Conservation (phyloP, 2,113 vertebrate species). For the Pseudopipra pipra region DNA sequence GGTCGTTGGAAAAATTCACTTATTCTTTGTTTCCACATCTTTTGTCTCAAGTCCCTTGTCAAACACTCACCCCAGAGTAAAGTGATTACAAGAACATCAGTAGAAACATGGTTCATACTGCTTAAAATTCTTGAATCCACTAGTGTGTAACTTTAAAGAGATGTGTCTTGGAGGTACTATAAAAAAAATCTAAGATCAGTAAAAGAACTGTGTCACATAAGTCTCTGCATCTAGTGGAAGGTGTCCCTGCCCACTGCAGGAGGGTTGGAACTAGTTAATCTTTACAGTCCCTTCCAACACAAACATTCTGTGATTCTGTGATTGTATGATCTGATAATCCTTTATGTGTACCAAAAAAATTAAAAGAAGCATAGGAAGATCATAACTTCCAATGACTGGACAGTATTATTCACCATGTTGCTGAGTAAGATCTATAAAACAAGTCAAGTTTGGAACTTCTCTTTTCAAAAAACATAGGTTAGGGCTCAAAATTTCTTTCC, state of each 20-base stretch:
- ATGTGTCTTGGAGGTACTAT: neutral
- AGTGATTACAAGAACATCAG: neutral
- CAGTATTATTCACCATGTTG: neutral
- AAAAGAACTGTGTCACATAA: neutral
- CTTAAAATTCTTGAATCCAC: neutral
- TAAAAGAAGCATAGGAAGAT: accelerated
- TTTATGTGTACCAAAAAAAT: neutral
- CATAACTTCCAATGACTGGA: neutral
- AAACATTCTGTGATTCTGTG: neutral
- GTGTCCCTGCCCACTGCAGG: neutral
- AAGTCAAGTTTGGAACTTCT: neutral
- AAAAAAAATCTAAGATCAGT: neutral
- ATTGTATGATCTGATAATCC: neutral
- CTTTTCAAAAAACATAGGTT: neutral
- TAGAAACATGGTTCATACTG: neutral
- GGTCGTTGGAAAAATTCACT: neutral
- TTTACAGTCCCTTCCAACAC: neutral
- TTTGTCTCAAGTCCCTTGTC: neutral
- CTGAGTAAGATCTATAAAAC: neutral
- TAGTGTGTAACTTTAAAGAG: neutral
- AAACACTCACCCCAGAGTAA: neutral
- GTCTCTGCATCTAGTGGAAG: neutral
- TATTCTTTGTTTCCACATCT: neutral
- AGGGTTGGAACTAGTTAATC: neutral
- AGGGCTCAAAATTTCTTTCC: neutral